A percentile compares a stretch with the other conserved stretches of the same genome.
phyloP scores from a whole-genome alignment of 2,797 vertebrate genomes.

The Lepus oiostolus region DNA sequence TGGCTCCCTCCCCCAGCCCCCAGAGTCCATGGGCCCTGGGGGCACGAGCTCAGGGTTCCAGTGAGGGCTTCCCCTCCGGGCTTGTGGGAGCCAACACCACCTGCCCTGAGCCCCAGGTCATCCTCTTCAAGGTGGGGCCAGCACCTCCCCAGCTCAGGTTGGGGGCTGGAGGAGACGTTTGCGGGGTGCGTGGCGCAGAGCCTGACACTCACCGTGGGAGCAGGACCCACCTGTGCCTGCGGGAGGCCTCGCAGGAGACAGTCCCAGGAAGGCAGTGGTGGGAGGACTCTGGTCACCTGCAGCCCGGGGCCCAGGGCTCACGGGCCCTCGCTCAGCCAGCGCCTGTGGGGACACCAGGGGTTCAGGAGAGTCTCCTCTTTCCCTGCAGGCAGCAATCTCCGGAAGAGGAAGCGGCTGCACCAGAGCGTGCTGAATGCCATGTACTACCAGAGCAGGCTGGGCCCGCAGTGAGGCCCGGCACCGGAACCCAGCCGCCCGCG shows the following conservation, averaged over 20 bases:
- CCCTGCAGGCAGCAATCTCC: slow-evolving; percentile 39
- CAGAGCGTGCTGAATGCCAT: neutral
- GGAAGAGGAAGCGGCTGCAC: neutral
- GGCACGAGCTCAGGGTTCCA: neutral
- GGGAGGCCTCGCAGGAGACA: too few species aligned
- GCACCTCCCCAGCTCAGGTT: neutral
- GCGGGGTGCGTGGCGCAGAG: neutral
- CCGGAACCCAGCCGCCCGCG: too few species aligned
- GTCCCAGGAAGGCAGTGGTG: too few species aligned
- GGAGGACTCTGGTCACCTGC: too few species aligned
- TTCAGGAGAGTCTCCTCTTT: slow-evolving; percentile 52
- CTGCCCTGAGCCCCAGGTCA: neutral
- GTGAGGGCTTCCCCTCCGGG: neutral
- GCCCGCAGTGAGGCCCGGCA: neutral
- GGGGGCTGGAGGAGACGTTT: accelerated
- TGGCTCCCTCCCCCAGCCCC: neutral
- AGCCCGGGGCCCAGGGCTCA: neutral
- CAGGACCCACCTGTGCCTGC: too few species aligned
- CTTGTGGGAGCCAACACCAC: too few species aligned
- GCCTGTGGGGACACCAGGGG: neutral
- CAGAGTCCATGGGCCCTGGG: too few species aligned
- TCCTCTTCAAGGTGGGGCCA: neutral
- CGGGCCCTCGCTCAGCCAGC: too few species aligned
- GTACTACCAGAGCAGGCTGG: too few species aligned
- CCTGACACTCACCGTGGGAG: neutral